phyloP scores from a whole-genome alignment of 2,888 invertebrate species.

The Protula sp. region DNA sequence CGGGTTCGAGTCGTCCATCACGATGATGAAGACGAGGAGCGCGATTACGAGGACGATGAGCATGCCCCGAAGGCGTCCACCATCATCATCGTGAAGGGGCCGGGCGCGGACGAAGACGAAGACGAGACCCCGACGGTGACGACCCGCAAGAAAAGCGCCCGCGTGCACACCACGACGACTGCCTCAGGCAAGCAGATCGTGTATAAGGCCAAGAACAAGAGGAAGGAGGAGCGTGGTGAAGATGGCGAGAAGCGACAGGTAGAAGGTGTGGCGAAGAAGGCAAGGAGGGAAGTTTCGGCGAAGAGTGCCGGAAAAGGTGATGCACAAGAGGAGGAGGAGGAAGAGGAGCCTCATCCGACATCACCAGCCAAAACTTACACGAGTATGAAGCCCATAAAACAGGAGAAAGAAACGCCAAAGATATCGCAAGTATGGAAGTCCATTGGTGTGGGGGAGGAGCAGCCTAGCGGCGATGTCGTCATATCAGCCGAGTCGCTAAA shows the following conservation, averaged over 20 bases:
- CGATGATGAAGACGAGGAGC: neutral
- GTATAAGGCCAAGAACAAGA: neutral
- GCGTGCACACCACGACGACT: neutral
- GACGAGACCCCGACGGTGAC: neutral
- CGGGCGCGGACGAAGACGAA: neutral
- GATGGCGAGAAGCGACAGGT: neutral
- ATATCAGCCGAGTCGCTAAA: neutral
- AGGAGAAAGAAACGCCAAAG: neutral
- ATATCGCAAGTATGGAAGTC: neutral
- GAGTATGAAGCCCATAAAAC: too few species aligned
- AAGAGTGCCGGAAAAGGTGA: neutral
- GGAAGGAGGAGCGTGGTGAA: neutral
- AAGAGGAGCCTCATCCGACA: too few species aligned
- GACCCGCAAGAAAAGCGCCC: neutral
- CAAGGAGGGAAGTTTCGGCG: neutral
- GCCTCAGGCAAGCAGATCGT: neutral
- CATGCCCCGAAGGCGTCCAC: neutral
- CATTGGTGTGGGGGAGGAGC: neutral
- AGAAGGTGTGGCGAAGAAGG: neutral
- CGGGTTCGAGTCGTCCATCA: neutral
- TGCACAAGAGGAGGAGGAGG: neutral
- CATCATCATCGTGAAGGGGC: conserved; percentile 3
- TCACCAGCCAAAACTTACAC: too few species aligned
- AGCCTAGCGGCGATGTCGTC: neutral
- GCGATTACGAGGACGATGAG: conserved; percentile 1